Evolutionary conservation across 2,888 invertebrate genomes (phyloP).

Genomic region (Himalopsyche tibetana): DNA sequence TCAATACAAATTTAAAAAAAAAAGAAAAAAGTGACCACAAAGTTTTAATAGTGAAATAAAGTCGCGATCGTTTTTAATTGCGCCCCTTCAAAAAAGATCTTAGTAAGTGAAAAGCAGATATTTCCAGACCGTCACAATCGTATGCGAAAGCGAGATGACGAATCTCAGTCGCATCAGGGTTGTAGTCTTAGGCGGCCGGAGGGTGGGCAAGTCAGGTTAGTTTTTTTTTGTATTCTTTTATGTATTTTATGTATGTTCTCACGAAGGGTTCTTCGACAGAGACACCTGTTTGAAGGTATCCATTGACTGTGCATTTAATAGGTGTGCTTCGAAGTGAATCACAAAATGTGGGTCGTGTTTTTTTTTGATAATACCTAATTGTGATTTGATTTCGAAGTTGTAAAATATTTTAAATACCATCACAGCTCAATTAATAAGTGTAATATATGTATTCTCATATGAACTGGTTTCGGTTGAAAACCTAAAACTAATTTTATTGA

Average conservation of each 20-base stretch:
- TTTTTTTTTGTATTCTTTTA: constrained; percentile 65
- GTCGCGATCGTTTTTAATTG: constrained; percentile 3
- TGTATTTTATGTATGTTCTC: not conserved
- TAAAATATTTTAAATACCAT: too few species aligned
- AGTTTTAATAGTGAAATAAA: not conserved
- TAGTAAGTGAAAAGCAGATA: constrained; percentile 46
- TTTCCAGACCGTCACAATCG: not conserved
- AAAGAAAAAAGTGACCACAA: not conserved
- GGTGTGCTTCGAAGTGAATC: not conserved
- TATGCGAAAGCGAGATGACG: constrained; percentile 77
- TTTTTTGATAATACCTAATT: not conserved
- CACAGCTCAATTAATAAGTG: too few species aligned
- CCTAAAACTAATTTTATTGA: too few species aligned
- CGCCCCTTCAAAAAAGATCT: constrained; percentile 29
- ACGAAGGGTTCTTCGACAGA: constrained; percentile 1
- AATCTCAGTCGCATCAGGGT: constrained; percentile 87
- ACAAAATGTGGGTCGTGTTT: not conserved
- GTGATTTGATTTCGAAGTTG: too few species aligned
- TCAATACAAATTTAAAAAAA: not conserved
- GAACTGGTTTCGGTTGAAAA: too few species aligned
- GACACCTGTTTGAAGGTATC: constrained; percentile 20
- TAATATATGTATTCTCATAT: too few species aligned
- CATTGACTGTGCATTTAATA: not conserved
- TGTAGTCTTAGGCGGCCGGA: constrained; percentile 86
- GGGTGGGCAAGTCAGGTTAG: constrained; percentile 88